A percentile compares a stretch with the other conserved stretches of the same genome.
These are phyloP conservation scores for Oxytorus armatus DNA, from an alignment of 2,888 invertebrate genomes.

Conservation along the genomic window DNA sequence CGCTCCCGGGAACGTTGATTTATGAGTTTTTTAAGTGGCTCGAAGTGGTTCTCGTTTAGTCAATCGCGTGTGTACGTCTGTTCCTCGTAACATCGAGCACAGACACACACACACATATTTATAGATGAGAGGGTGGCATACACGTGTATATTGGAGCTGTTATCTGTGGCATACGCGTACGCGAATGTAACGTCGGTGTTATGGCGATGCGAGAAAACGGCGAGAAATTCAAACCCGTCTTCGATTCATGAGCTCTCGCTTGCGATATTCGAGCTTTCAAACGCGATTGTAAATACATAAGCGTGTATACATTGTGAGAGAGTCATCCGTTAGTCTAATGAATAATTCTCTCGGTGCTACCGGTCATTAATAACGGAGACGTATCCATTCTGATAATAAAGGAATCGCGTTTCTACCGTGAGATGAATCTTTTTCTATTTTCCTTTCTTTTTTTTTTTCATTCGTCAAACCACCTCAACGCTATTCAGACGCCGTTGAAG, in stretches of 20 bases:
- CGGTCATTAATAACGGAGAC: constrained; percentile 57
- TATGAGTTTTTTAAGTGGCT: constrained; percentile 69
- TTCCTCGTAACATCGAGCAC: not conserved
- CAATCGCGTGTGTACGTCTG: constrained; percentile 40
- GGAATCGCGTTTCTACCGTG: constrained; percentile 55
- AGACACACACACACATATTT: not conserved
- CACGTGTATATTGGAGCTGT: constrained; percentile 22
- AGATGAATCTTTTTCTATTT: constrained; percentile 59
- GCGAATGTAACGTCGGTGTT: constrained; percentile 10
- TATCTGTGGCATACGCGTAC: constrained; percentile 48
- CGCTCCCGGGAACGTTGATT: constrained; percentile 64
- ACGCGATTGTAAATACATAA: too few relatives aligned
- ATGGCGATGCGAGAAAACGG: constrained; percentile 10
- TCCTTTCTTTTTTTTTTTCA: constrained; percentile 3
- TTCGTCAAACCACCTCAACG: not conserved
- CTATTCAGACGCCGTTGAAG: constrained; percentile 32
- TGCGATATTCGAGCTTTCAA: constrained; percentile 23
- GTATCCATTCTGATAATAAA: constrained; percentile 64
- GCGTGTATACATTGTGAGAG: not conserved
- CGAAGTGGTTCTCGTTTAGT: constrained; percentile 64
- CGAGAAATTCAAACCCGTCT: constrained; percentile 50
- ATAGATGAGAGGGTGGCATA: not conserved
- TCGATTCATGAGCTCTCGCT: constrained; percentile 62
- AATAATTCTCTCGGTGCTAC: constrained; percentile 55
- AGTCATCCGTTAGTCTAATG: constrained; percentile 46